A percentile compares a stretch with the other conserved stretches of the same genome.
These are phyloP conservation scores for Leptopilina clavipes DNA, from an alignment of 1,140 invertebrate genomes.

Conservation along the genomic window DNA sequence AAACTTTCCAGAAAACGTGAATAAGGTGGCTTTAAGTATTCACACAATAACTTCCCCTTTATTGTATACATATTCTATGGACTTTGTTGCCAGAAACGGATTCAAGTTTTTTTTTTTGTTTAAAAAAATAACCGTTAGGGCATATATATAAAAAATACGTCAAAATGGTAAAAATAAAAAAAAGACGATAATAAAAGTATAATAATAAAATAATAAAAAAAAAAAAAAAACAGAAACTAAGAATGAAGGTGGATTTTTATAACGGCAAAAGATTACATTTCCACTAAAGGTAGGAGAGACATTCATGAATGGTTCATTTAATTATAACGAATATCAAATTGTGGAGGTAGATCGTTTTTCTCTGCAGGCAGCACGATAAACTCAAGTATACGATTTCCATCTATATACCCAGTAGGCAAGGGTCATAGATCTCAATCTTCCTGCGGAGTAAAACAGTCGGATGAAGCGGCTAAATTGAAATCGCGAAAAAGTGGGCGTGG, in stretches of 20 bases:
- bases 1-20: constrained; percentile 30
- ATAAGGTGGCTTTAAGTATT: constrained; percentile 30
- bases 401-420: constrained; percentile 41
- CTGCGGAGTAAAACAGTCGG: constrained; percentile 35
- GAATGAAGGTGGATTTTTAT: not conserved
- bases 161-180: not conserved
- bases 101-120: not conserved
- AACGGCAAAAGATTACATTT: not conserved
- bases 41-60: constrained; percentile 6
- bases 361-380: constrained; percentile 20
- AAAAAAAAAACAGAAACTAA: not conserved
- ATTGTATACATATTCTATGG: not conserved
- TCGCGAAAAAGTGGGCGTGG: constrained; percentile 43
- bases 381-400: constrained; percentile 35
- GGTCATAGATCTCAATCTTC: constrained; percentile 28
- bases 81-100: not conserved
- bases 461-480: constrained; percentile 40
- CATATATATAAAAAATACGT: not conserved
- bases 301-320: constrained; percentile 17
- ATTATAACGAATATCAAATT: constrained; percentile 23
- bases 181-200: not conserved
- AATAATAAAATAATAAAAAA: not conserved
- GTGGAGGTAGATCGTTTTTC: constrained; percentile 26
- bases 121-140: not conserved
- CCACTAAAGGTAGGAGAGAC: not conserved